phyloP scores from a whole-genome alignment of 2,113 vertebrate genomes.

The Passerina amoena region DNA sequence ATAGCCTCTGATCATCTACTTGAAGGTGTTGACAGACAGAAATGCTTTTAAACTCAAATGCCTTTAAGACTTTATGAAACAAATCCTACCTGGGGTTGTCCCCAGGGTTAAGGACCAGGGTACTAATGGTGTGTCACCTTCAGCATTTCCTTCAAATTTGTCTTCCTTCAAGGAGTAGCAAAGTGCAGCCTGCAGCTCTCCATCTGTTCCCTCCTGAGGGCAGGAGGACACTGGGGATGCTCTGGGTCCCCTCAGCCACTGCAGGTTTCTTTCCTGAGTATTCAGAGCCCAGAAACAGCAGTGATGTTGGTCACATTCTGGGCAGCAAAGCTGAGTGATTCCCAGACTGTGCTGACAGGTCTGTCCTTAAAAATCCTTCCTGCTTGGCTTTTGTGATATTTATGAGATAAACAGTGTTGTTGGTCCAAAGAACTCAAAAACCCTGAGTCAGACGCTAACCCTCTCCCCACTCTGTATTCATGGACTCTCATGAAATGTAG shows the following conservation, averaged over 20 bases:
- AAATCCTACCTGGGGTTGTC: background rate
- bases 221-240: background rate
- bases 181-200: conserved; percentile 15
- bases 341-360: background rate
- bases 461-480: background rate
- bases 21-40: background rate
- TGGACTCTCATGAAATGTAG: background rate
- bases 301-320: background rate
- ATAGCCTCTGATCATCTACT: background rate
- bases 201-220: conserved; percentile 1
- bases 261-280: background rate
- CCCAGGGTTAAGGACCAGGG: background rate
- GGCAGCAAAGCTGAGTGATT: background rate
- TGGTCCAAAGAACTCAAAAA: background rate
- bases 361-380: background rate
- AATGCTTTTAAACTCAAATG: conserved; percentile 8
- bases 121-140: background rate
- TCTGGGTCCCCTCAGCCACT: background rate
- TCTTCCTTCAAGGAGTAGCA: background rate
- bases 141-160: background rate
- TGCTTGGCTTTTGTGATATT: background rate
- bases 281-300: background rate
- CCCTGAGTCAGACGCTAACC: background rate
- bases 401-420: background rate
- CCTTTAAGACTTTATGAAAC: background rate